A percentile compares a stretch with the other conserved stretches of the same genome.
These are phyloP conservation scores for Cichlasoma orientale DNA, from an alignment of 2,797 vertebrate genomes.

Conservation along the genomic window DNA sequence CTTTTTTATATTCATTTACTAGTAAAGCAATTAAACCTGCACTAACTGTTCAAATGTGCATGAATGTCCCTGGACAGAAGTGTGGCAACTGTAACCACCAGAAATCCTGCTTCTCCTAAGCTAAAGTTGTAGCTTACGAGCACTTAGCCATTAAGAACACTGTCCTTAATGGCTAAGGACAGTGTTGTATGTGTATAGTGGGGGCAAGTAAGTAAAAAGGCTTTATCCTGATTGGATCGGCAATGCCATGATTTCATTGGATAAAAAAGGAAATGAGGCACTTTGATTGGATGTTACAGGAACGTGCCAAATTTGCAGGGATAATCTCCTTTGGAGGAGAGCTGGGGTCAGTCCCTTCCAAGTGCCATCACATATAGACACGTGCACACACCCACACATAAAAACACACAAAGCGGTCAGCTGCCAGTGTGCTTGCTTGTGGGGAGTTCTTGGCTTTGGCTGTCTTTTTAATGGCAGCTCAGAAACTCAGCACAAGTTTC, in stretches of 20 bases:
- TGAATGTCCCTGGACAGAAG: background rate
- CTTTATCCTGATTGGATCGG: slow-evolving; percentile 55
- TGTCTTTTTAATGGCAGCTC: background rate
- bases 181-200: background rate
- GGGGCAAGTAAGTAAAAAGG: slow-evolving; percentile 34
- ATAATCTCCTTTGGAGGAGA: slow-evolving; percentile 52
- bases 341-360: slow-evolving; percentile 50
- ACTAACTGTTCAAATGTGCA: background rate
- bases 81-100: background rate
- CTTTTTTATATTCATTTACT: background rate
- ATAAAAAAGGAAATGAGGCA: slow-evolving; percentile 33
- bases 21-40: background rate
- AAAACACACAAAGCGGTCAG: background rate
- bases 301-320: slow-evolving; percentile 41
- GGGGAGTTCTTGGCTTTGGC: background rate
- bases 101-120: slow-evolving; percentile 3
- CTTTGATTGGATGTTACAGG: slow-evolving; percentile 50
- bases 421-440: background rate
- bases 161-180: slow-evolving; percentile 24
- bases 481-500: background rate
- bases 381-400: background rate
- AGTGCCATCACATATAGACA: background rate
- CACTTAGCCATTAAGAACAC: too few relatives aligned
- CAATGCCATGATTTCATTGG: slow-evolving; percentile 51
- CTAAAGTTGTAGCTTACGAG: slow-evolving; percentile 23